phyloP scores from a whole-genome alignment of 2,113 vertebrate species.

The Chauna torquata region DNA sequence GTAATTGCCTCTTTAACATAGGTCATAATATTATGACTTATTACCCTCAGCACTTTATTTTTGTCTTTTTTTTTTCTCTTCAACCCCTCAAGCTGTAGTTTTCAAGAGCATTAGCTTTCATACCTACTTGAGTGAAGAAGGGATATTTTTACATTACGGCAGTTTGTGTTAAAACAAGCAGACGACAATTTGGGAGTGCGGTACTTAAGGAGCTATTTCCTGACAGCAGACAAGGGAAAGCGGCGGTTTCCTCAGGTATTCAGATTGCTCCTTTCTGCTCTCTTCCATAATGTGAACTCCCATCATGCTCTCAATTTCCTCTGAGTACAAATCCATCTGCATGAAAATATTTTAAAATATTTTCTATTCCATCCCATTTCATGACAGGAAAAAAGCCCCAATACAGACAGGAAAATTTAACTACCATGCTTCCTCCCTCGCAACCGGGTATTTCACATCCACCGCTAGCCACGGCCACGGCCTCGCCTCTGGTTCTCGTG shows the following conservation, averaged over 20 bases:
- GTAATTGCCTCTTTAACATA: neutral
- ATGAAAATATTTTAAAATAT: neutral
- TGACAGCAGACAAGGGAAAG: conserved; percentile 3
- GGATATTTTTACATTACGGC: conserved; percentile 18
- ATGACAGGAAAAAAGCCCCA: neutral
- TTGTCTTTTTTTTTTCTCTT: neutral
- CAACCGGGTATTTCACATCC: neutral
- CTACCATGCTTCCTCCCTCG: neutral
- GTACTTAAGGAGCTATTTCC: conserved; percentile 44
- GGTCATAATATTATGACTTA: conserved; percentile 19
- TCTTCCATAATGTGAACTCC: neutral
- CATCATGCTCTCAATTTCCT: neutral
- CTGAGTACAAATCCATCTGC: neutral
- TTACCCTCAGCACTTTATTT: neutral
- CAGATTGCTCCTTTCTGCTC: conserved; percentile 31
- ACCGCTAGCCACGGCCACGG: fast-evolving
- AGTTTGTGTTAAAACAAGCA: conserved; percentile 36
- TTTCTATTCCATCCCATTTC: neutral
- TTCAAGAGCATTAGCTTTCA: neutral
- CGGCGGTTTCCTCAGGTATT: neutral
- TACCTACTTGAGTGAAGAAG: neutral
- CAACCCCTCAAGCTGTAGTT: neutral
- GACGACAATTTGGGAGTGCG: neutral
- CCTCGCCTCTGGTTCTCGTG: neutral
- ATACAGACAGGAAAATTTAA: neutral